Evolutionary conservation across 2,113 vertebrate species (phyloP), one percentile per base, ranked within the genome.

Genomic region (Chaenocephalus aceratus): DNA sequence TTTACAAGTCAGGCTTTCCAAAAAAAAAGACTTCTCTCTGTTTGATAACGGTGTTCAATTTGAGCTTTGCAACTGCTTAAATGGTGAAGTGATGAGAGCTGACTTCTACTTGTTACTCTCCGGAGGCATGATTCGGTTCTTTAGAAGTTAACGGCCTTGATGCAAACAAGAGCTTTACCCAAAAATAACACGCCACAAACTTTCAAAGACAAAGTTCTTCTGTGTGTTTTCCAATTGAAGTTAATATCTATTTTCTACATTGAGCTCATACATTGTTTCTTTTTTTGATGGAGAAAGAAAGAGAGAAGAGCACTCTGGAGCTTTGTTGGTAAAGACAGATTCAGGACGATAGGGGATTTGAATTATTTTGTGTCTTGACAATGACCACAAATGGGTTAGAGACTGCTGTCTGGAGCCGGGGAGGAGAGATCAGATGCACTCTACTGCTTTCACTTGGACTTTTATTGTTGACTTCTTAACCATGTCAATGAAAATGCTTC

Each of bases 131-230:
- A 85, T 80, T 86, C 79, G 69, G 18, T 61, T 89, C 77, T 82
- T 90, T 75, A 88, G 86, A 91, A 82, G 86, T 83, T 72, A 60
- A 64, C 65, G 74, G 77, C 82, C 89, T 89, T 92, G 89, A 91
- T 91, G 82, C 77, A 91, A 87, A 91, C 84, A 88, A 87, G 82
- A 82, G 85, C 85, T 91, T 84, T 83, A 88, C 5, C 90, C 86
- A 82, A 93, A 91, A 93, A 92, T 90, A 93, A 91, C 89, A 91
- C 44, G 44, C 26, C 45, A 75, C 79, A 86, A 88, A 85, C 81
- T 86, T 91, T 89, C 84, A 91, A 90, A 91, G 85, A 69, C 66
- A 63, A 86, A 71, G 62, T 87, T 89, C 89, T 49, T 77, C 36
- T 79, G 57, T 79, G 59, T 74, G 60, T 80, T 51, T 68, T 68